Base-by-base conservation (phyloP, 2,797 vertebrate species). In the Zenarchopterus dispar region DNA sequence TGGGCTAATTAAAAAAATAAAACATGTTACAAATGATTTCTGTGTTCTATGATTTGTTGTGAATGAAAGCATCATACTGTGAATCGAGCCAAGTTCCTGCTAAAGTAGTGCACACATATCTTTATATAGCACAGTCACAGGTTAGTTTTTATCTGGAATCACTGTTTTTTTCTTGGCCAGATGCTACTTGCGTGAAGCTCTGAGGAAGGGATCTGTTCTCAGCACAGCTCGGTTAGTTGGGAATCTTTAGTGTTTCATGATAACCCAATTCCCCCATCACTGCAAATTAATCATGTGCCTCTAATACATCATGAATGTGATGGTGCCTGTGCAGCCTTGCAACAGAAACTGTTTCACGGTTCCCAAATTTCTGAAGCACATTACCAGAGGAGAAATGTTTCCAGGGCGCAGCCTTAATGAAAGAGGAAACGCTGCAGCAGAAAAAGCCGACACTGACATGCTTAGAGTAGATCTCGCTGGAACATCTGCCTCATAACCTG, bases 401-500 rank as follows among this genome's bases (percentile, higher is more conserved):
- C 73, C 51, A 74, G 73, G 65, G 65, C 73, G 58, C 49, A 22
- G 33, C 22, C 58, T 73, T 67, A 54, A 60, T 63, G 62, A 52
- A 67, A 68, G 49, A 70, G 56, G 39, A 77, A 77, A 75, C 22
- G 31, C 52, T 54, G 19, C 45, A 43, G 33, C 28, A 47, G 52
- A 70, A 72, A 72, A 77, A 57, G 24, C 54, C 2, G 2, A 31
- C 46, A 45, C 56, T 73, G 54, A 64, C 47, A 53, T 67, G 46
- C 46, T 75, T 49, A 0, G 28, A 70, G 54, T 60, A 26, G 53
- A 76, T 59, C 63, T 72, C 48, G 63, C 47, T 61, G 60, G 39
- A 80, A 73, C 77, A 78, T 81, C 83, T 84, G 84, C 49, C 60
- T 73, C 55, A 48, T 60, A 62, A 80, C 67, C 55, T 57, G 50